Percentiles rank a stretch among this genome's conserved stretches.
Conservation (phyloP, 2,797 vertebrate genomes). For the Helicolenus hilgendorfi region DNA sequence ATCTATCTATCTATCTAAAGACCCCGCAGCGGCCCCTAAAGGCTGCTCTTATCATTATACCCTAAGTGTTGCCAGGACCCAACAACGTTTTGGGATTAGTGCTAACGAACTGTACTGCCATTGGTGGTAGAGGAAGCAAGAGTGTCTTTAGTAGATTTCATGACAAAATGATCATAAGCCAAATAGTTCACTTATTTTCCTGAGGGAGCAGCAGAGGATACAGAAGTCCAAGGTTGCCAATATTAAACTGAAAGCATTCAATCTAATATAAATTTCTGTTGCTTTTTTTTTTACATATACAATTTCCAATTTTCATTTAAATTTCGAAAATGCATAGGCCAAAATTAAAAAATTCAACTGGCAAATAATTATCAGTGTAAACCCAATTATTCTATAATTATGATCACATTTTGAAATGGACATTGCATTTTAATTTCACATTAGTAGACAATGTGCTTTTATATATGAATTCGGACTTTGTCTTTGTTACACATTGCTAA, state of each 20-base stretch:
- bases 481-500: not conserved
- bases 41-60: no score
- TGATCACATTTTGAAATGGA: not conserved
- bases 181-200: no score
- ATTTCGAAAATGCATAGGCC: not conserved
- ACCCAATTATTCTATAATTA: not conserved
- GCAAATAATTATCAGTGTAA: not conserved
- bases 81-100: no score
- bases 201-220: not conserved
- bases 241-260: not conserved
- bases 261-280: no score
- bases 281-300: not conserved
- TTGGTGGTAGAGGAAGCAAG: not conserved
- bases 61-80: no score
- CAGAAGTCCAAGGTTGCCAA: not conserved
- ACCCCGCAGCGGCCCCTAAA: no score
- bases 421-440: not conserved
- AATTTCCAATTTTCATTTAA: not conserved
- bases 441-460: not conserved
- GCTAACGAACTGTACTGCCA: no score
- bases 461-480: not conserved
- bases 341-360: not conserved
- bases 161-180: not conserved
- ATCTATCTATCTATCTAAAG: no score
- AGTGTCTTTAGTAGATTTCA: not conserved